Conservation (phyloP, 2,888 invertebrate species). For the Mactromeris polynyma region DNA sequence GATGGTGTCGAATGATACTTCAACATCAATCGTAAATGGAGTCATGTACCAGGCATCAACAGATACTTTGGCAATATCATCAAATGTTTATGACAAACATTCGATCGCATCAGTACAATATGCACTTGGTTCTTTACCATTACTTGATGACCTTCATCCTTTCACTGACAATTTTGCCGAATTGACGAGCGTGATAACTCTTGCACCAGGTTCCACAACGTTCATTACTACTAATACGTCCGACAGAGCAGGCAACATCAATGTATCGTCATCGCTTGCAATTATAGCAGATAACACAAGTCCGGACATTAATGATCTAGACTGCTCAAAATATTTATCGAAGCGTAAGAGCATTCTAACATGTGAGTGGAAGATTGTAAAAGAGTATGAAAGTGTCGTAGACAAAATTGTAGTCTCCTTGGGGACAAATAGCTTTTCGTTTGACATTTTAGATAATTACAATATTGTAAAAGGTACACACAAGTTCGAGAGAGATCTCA, state of each 20-base stretch:
- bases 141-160: slow-evolving; percentile 43
- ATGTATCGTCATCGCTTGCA: slow-evolving; percentile 57
- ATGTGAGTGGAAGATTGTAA: slow-evolving; percentile 66
- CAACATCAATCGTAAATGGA: slow-evolving; percentile 15
- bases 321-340: slow-evolving; percentile 69
- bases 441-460: slow-evolving; percentile 50
- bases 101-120: slow-evolving; percentile 39
- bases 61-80: slow-evolving; percentile 55
- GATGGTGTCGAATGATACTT: slow-evolving; percentile 40
- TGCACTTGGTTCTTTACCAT: slow-evolving; percentile 55
- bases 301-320: slow-evolving; percentile 61
- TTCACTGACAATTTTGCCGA: slow-evolving; percentile 46
- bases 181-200: slow-evolving; percentile 44
- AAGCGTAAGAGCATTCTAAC: slow-evolving; percentile 52
- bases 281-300: slow-evolving; percentile 69
- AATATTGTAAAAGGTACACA: slow-evolving; percentile 35
- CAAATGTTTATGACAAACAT: slow-evolving; percentile 64
- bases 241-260: slow-evolving; percentile 71
- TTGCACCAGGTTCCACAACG: slow-evolving; percentile 64
- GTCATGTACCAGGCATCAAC: slow-evolving; percentile 62
- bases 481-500: slow-evolving; percentile 48
- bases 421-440: slow-evolving; percentile 45
- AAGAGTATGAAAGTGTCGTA: slow-evolving; percentile 73
- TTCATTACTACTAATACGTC: slow-evolving; percentile 63
- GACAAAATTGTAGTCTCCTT: slow-evolving; percentile 60